Evolutionary conservation across 2,797 vertebrate genomes (phyloP).

Genomic region (Gouania willdenowi): DNA sequence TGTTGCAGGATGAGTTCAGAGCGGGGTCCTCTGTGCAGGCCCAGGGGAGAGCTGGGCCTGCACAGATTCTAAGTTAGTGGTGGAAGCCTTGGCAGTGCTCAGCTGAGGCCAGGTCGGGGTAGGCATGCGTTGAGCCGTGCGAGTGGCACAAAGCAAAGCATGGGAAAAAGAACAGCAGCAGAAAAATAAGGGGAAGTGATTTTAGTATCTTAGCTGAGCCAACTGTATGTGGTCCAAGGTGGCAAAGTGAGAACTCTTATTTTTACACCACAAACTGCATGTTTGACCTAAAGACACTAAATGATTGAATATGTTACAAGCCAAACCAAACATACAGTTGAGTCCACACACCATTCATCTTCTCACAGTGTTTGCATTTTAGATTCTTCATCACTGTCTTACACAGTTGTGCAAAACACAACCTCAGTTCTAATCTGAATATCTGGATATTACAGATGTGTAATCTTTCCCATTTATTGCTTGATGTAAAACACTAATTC

Average conservation of each 20-base stretch:
- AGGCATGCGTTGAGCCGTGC: slow-evolving; percentile 68
- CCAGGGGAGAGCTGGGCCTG: slow-evolving; percentile 43
- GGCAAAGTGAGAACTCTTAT: too few species aligned
- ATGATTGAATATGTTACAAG: too few species aligned
- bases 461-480: slow-evolving; percentile 26
- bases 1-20: slow-evolving; percentile 80
- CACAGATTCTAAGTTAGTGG: slow-evolving; percentile 63
- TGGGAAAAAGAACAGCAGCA: slow-evolving; percentile 63
- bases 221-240: too few species aligned
- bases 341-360: too few species aligned
- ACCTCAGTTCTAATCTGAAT: slow-evolving; percentile 15
- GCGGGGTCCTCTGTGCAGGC: slow-evolving; percentile 72
- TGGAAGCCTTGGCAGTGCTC: slow-evolving; percentile 64
- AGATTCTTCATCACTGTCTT: too few species aligned
- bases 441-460: slow-evolving; percentile 36
- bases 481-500: slow-evolving; percentile 13
- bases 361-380: too few species aligned
- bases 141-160: slow-evolving; percentile 58
- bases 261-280: too few species aligned
- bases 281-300: too few species aligned
- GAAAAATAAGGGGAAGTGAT: too few species aligned
- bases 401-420: slow-evolving; percentile 11
- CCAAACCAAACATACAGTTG: too few species aligned
- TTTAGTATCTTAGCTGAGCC: too few species aligned
- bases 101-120: slow-evolving; percentile 49